These are phyloP conservation scores for Serrognathus titanus DNA, from an alignment of 2,888 invertebrate species.

Conservation along the genomic window DNA sequence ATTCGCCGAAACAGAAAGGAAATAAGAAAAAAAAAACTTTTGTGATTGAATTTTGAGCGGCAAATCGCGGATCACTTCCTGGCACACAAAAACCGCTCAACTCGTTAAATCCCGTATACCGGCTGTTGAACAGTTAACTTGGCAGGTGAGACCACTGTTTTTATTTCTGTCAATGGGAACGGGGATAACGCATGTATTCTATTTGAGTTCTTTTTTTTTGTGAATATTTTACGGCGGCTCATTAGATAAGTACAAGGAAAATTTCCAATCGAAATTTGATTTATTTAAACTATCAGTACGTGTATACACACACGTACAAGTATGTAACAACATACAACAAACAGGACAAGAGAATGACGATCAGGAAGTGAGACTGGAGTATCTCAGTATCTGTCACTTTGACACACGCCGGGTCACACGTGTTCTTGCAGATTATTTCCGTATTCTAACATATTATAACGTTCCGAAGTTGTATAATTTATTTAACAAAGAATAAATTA, in stretches of 20 bases:
- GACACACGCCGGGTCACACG: conserved; percentile 22
- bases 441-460: conserved; percentile 13
- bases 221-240: too few relatives aligned
- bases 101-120: conserved; percentile 23
- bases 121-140: conserved; percentile 27
- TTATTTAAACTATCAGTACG: too few relatives aligned
- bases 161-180: neutral
- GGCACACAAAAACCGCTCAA: conserved; percentile 20
- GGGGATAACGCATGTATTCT: neutral
- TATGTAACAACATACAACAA: too few relatives aligned
- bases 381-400: conserved; percentile 22
- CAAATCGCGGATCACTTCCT: conserved; percentile 25
- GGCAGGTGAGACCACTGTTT: conserved; percentile 28
- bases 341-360: neutral
- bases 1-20: conserved; percentile 1
- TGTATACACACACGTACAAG: too few relatives aligned
- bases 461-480: conserved; percentile 5
- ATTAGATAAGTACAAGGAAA: too few relatives aligned
- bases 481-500: conserved; percentile 14
- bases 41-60: conserved; percentile 13
- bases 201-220: neutral
- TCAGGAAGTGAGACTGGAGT: conserved; percentile 20
- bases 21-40: neutral
- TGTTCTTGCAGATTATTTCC: conserved; percentile 21
- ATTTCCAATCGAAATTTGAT: too few relatives aligned